Base-by-base conservation (phyloP, 1,140 invertebrate genomes). In the Zaprionus ornatus region DNA sequence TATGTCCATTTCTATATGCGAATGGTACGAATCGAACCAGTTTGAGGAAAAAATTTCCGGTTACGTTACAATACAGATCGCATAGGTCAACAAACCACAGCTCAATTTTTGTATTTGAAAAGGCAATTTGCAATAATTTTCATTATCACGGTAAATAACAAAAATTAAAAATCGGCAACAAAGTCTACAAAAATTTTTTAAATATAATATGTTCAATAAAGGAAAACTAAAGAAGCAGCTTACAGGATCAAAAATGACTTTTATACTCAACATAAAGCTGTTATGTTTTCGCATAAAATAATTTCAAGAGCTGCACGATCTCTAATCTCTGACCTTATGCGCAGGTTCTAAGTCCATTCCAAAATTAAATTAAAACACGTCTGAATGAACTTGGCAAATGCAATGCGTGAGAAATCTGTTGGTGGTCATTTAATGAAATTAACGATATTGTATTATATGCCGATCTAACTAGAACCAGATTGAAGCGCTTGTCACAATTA, bases 391-490 rank as follows among this genome's bases (percentile, higher is more conserved):
- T 7, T 17, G 17, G 40, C 17, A 17, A 19, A 57, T 48, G 3
- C 45, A 21, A 48, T 48, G 9, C 45, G 19, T 50, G 40, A 12
- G 45, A 42, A 60, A 45, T 56, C 32, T 27, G 73, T 45, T 70
- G 35, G 54, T 15, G n/a, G 60, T 60, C 19, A 55, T 70, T 75
- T 70, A 40, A 69, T 62, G 17, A 56, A 55, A 50, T 21, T 55
- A 35, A 45, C 13, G n/a, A 17, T 15, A 32, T 35, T 23, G 61
- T 64, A 56, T 56, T 54, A 64, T 63, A 66, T 66, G 66, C 56
- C 52, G 35, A 42, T 69, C 61, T 75, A 70, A 71, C 40, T 40
- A 12, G 50, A 75, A 75, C 76, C 66, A 56, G 76, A 70, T 42
- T 17, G 21, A 65, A 54, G 61, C 72, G 72, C 66, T 21, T 66